Percentiles rank a stretch among this genome's conserved stretches.
Conservation (phyloP, 2,113 vertebrate genomes). For the Rhinopomastus cyanomelas region DNA sequence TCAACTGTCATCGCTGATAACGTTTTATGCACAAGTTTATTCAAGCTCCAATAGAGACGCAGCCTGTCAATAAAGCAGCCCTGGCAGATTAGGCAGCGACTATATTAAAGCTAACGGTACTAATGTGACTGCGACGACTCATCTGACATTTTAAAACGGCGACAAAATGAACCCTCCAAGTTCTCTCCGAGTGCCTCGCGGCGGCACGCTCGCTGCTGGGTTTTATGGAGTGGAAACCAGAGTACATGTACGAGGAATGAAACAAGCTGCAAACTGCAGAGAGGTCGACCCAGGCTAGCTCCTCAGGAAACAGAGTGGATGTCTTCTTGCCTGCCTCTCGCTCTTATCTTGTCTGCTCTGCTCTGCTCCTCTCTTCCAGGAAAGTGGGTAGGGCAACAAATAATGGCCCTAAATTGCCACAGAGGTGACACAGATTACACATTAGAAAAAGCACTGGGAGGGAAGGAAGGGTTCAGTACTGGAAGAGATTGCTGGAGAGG, state of each 20-base stretch:
- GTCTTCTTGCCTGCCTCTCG: neutral
- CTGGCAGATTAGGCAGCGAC: constrained; percentile 31
- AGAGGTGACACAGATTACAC: constrained; percentile 24
- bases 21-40: constrained; percentile 60
- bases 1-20: constrained; percentile 53
- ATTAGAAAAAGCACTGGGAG: neutral
- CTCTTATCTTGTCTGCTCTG: neutral
- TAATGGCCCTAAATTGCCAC: constrained; percentile 13
- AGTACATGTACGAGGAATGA: neutral
- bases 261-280: neutral
- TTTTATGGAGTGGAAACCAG: constrained; percentile 51
- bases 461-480: constrained; percentile 1
- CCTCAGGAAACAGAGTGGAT: neutral
- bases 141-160: constrained; percentile 53
- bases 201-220: neutral
- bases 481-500: neutral
- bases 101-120: constrained; percentile 48
- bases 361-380: constrained; percentile 1
- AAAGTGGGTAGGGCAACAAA: constrained; percentile 26
- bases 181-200: neutral
- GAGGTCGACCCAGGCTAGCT: neutral
- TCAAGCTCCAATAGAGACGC: constrained; percentile 49
- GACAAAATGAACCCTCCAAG: constrained; percentile 23
- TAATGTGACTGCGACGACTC: constrained; percentile 30
- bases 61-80: constrained; percentile 57